These are phyloP conservation scores for Pseudomyrmex dendroicus DNA, from an alignment of 1,140 invertebrate species.

Conservation along the genomic window DNA sequence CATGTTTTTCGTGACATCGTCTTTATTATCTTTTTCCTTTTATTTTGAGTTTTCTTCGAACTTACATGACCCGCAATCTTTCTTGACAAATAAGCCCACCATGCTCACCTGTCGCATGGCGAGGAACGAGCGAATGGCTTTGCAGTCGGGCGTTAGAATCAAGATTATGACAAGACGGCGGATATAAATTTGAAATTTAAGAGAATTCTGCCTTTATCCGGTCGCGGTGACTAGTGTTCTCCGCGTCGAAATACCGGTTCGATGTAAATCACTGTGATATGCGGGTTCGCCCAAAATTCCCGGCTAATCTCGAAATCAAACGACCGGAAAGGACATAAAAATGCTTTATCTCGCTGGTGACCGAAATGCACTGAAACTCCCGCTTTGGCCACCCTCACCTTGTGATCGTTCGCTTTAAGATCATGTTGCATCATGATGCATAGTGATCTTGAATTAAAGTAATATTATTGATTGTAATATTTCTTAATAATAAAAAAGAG, in stretches of 20 bases:
- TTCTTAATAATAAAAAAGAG: background rate
- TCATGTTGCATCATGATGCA: slow-evolving; percentile 29
- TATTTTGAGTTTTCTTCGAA: slow-evolving; percentile 45
- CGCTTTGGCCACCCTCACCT: slow-evolving; percentile 34
- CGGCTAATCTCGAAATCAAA: slow-evolving; percentile 85
- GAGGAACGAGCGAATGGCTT: slow-evolving; percentile 72
- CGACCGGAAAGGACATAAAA: slow-evolving; percentile 82
- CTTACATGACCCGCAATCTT: slow-evolving; percentile 54
- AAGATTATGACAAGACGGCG: slow-evolving; percentile 82
- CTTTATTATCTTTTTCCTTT: background rate
- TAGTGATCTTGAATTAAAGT: background rate
- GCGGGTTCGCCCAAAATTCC: slow-evolving; percentile 85
- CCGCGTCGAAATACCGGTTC: slow-evolving; percentile 69
- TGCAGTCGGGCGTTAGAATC: slow-evolving; percentile 80
- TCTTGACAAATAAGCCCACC: slow-evolving; percentile 82
- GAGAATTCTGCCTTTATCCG: slow-evolving; percentile 76
- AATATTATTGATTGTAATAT: slow-evolving; percentile 7
- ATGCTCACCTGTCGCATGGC: slow-evolving; percentile 57
- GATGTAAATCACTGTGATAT: slow-evolving; percentile 85
- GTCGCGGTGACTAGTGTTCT: slow-evolving; percentile 55
- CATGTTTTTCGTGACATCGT: slow-evolving; percentile 15
- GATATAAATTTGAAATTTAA: slow-evolving; percentile 86
- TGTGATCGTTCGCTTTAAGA: slow-evolving; percentile 58
- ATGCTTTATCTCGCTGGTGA: slow-evolving; percentile 83
- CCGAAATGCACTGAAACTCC: slow-evolving; percentile 73